Evolutionary conservation across 2,113 vertebrate genomes (phyloP).

Genomic region (Rostratula benghalensis): DNA sequence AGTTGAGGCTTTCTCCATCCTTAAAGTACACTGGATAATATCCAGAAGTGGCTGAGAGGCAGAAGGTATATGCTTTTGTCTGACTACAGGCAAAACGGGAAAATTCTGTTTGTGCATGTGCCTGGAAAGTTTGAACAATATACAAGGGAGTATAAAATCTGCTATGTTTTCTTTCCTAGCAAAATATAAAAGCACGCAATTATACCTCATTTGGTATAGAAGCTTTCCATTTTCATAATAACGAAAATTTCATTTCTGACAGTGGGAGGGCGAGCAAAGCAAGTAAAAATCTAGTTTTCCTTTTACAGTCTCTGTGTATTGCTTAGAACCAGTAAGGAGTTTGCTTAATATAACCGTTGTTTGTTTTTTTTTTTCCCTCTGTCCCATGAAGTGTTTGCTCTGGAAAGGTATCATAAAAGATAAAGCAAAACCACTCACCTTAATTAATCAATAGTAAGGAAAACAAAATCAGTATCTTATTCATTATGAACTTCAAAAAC

Average conservation of each 20-base stretch:
- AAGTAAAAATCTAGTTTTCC: not conserved
- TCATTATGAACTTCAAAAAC: not conserved
- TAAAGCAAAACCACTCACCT: not conserved
- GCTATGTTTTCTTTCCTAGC: not conserved
- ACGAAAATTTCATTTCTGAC: not conserved
- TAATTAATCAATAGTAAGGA: not conserved
- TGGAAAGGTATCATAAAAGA: not conserved
- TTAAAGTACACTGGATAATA: not conserved
- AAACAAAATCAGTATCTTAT: not conserved
- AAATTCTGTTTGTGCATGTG: not conserved
- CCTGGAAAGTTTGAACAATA: not conserved
- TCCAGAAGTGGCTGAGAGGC: not conserved
- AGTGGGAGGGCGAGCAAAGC: not conserved
- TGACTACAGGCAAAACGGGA: not conserved
- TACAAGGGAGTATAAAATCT: not conserved
- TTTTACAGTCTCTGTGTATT: not conserved
- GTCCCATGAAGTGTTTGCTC: not conserved
- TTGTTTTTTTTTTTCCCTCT: not conserved
- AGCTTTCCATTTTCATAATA: not conserved
- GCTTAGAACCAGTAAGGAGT: not conserved
- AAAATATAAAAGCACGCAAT: not conserved
- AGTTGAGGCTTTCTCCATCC: not conserved
- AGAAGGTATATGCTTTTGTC: not conserved
- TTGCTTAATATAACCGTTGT: not conserved
- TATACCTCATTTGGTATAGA: not conserved